A percentile compares a stretch with the other conserved stretches of the same genome.
Conservation (phyloP, 1,140 invertebrate species). For the Magallana angulata region DNA sequence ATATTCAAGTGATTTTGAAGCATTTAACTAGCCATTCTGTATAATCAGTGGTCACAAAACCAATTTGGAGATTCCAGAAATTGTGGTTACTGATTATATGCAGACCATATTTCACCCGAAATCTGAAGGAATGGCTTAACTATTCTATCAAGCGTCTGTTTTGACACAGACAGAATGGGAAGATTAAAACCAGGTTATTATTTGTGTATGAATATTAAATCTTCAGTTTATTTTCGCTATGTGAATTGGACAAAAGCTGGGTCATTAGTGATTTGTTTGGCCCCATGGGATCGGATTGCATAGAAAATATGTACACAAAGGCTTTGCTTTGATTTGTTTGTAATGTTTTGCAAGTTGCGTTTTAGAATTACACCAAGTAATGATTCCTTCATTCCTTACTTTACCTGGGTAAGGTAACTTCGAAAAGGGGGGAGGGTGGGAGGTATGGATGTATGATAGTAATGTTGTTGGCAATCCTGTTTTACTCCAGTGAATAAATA, state of each 20-base stretch:
- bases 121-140: neutral
- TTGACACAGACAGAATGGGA: conserved; percentile 13
- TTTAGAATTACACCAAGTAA: neutral
- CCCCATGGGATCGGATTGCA: neutral
- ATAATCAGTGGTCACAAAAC: neutral
- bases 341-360: neutral
- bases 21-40: too few species aligned
- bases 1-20: too few species aligned
- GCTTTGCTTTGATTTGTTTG: neutral
- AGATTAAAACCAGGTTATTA: conserved; percentile 28
- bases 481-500: neutral
- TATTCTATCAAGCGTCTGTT: conserved; percentile 1
- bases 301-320: conserved; percentile 7
- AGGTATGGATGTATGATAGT: too few species aligned
- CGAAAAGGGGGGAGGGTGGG: too few species aligned
- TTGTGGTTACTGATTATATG: neutral
- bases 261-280: conserved; percentile 6
- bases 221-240: neutral
- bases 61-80: neutral
- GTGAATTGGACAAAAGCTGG: neutral
- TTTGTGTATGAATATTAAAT: conserved; percentile 37
- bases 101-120: conserved; percentile 5
- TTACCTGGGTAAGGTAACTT: too few species aligned
- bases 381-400: too few species aligned
- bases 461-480: too few species aligned